Base-by-base conservation (phyloP, 2,797 vertebrate genomes). In the Darevskia mixta region DNA sequence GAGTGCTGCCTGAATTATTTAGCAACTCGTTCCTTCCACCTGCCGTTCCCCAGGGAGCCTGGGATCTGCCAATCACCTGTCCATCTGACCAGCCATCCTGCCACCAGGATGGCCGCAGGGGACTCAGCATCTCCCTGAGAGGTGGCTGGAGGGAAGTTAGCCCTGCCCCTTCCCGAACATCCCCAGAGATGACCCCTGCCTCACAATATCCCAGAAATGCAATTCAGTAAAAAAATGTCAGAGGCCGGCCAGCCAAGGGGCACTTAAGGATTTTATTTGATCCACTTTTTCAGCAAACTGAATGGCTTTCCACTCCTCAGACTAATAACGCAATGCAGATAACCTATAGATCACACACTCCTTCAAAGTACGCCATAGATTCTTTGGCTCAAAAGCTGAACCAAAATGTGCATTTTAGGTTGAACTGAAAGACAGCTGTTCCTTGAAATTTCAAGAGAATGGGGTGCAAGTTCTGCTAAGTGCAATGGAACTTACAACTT, bases 1-100 rank as follows among this genome's bases (percentile, higher is more conserved):
- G 23, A 20, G 64, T 1, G 23, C 29, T 55, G 20, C 23, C 61
- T 87, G 81, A 82, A 83, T 87, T 83, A 83, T 87, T 87, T 72
- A 77, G 71, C 29, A 45, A n/a, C 73, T 67, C 1, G 82, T 76
- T 41, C 11, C 79, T 82, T 76, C 71, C 18, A 18, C 82, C 17
- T 15, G 41, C 3, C 4, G 1, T 75, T 66, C 83, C 72, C 58
- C 17, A 80, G 85, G 32, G n/a, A 45, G 5, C 4, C 6, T 4
- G 27, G n/a, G 79, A 45, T 73, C 72, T 18, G 61, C 7, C 80
- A 55, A 17, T 77, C 86, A 83, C 29, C 20, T 32, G 7, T 66
- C 67, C 49, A 38, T 38, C 45, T 32, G 29, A 23, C 72, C 61
- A 49, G n/a, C 49, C 8, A 15, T 8, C 8, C 35, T 69, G n/a